Evolutionary conservation across 1,140 invertebrate species (phyloP).

Genomic region (Heliothis subflexa): DNA sequence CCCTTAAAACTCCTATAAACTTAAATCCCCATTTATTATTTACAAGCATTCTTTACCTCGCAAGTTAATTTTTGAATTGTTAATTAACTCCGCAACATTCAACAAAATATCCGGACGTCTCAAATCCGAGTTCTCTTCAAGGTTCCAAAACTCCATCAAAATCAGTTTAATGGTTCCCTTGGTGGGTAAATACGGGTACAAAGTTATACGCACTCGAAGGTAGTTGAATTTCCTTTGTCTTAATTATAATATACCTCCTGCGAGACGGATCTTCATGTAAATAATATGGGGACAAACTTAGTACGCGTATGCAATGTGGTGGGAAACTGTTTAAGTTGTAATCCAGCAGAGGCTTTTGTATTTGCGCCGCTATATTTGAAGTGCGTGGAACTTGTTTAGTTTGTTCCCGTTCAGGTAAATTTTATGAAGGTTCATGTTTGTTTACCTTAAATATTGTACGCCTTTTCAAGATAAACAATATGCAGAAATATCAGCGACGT

Average conservation of each 20-base stretch:
- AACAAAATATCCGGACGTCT: slow-evolving; percentile 2
- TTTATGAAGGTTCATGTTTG: no score
- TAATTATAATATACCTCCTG: slow-evolving; percentile 24
- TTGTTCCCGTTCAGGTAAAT: no score
- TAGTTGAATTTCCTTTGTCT: slow-evolving; percentile 12
- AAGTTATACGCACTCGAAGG: slow-evolving; percentile 5
- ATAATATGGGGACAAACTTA: not conserved
- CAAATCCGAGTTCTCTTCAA: slow-evolving; percentile 23
- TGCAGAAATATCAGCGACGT: no score
- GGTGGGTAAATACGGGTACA: slow-evolving; percentile 13
- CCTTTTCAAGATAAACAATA: no score
- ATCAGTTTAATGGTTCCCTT: slow-evolving; percentile 38
- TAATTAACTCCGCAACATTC: slow-evolving; percentile 18
- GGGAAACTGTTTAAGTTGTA: not conserved
- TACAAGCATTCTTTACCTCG: not conserved
- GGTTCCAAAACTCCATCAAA: slow-evolving; percentile 37
- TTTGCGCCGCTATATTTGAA: no score
- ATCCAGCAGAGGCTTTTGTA: not conserved
- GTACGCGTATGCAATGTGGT: not conserved
- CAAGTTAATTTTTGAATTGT: not conserved
- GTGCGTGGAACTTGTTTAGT: no score
- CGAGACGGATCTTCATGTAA: not conserved
- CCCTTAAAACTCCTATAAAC: not conserved
- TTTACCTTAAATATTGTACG: no score
- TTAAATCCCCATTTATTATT: not conserved